These are phyloP conservation scores for Coregonus suidteri DNA, from an alignment of 2,797 vertebrate species.

Conservation along the genomic window DNA sequence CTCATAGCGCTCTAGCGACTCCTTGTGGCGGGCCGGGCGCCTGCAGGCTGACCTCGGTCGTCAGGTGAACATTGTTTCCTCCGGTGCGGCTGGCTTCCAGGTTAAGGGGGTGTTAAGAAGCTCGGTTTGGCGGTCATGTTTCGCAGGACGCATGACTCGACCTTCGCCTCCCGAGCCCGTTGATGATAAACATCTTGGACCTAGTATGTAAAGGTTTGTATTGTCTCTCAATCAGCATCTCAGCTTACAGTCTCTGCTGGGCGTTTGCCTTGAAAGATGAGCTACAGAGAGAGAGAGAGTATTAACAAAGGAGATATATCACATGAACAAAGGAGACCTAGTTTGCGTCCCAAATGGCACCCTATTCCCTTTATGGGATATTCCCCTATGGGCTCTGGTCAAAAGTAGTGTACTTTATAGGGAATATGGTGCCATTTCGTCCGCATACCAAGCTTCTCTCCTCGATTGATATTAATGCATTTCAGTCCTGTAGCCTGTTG, in stretches of 20 bases:
- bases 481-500: not conserved
- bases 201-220: not conserved
- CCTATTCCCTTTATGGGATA: not conserved
- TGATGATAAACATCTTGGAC: conserved; percentile 4
- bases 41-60: too few relatives aligned
- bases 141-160: too few relatives aligned
- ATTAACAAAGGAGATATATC: not conserved
- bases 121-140: too few relatives aligned
- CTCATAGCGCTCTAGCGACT: too few relatives aligned
- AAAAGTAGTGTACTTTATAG: not conserved
- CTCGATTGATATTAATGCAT: not conserved
- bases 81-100: too few relatives aligned
- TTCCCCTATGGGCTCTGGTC: not conserved
- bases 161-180: too few relatives aligned
- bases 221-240: not conserved
- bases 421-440: not conserved
- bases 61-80: too few relatives aligned
- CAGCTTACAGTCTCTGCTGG: not conserved
- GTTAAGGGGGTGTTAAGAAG: too few relatives aligned
- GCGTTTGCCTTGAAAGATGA: conserved; percentile 1
- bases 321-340: not conserved
- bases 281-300: not conserved
- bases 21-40: too few relatives aligned
- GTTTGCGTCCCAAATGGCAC: not conserved
- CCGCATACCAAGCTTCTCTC: not conserved